A percentile compares a stretch with the other conserved stretches of the same genome.
Conservation (phyloP, 2,888 invertebrate genomes). For the Cosmopolites sordidus region DNA sequence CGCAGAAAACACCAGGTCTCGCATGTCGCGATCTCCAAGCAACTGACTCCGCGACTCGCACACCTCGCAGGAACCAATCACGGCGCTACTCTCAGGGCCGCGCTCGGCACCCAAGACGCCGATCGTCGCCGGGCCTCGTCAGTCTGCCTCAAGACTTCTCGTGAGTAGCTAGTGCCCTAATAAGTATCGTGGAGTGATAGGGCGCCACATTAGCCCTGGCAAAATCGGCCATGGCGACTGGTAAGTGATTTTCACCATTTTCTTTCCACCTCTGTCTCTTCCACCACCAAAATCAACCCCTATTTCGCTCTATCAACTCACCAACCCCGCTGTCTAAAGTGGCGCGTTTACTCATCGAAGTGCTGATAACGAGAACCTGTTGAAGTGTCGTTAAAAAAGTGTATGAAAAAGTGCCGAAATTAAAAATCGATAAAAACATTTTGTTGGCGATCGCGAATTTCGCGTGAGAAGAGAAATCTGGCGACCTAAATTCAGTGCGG, state of each 20-base stretch:
- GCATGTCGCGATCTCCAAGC: slow-evolving; percentile 29
- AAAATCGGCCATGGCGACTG: slow-evolving; percentile 40
- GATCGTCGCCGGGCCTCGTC: slow-evolving; percentile 18
- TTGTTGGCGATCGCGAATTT: background rate
- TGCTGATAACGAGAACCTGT: background rate
- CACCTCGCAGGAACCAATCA: slow-evolving; percentile 35
- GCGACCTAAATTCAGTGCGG: slow-evolving; percentile 29
- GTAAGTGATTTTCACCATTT: slow-evolving; percentile 32
- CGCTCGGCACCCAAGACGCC: slow-evolving; percentile 33
- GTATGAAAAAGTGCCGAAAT: background rate
- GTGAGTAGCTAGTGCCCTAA: slow-evolving; percentile 40
- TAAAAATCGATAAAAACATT: background rate
- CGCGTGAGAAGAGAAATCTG: slow-evolving; percentile 30
- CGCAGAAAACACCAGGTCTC: slow-evolving; percentile 22
- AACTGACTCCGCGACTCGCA: slow-evolving; percentile 34
- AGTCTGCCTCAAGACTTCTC: slow-evolving; percentile 41
- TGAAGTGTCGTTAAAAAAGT: background rate
- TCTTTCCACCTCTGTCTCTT: background rate
- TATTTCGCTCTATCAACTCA: too few species aligned
- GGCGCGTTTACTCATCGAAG: too few species aligned
- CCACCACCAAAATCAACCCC: background rate
- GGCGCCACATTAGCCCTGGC: slow-evolving; percentile 38
- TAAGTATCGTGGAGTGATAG: slow-evolving; percentile 38
- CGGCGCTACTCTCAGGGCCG: slow-evolving; percentile 35
- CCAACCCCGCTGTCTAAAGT: too few species aligned